Evolutionary conservation across 1,140 invertebrate genomes (phyloP).

Genomic region (Scaptomyza montana): DNA sequence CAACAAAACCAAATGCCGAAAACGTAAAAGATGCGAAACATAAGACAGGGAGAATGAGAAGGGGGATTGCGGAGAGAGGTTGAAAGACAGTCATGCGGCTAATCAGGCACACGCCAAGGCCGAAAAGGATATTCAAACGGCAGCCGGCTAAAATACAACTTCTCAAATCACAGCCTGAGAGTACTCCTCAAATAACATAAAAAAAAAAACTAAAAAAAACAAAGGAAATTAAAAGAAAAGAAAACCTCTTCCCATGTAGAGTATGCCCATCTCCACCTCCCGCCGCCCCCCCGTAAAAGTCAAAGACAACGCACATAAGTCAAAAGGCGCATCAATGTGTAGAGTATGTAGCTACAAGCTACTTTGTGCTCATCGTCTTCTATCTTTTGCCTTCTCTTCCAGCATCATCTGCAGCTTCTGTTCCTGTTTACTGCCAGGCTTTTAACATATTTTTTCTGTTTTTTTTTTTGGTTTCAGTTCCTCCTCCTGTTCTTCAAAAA

Average conservation of each 20-base stretch:
- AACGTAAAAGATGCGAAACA: conserved; percentile 29
- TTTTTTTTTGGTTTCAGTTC: conserved; percentile 37
- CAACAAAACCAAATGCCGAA: conserved; percentile 13
- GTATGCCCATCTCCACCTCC: too few relatives aligned
- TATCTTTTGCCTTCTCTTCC: neutral
- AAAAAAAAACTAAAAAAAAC: neutral
- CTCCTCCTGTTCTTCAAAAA: conserved; percentile 11
- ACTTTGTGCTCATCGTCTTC: neutral
- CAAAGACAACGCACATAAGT: conserved; percentile 34
- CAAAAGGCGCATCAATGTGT: conserved; percentile 63
- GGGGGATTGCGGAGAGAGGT: neutral
- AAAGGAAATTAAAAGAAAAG: neutral
- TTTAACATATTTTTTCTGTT: conserved; percentile 62
- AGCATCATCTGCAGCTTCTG: conserved; percentile 14
- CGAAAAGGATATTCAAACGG: conserved; percentile 12
- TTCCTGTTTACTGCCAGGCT: conserved; percentile 36
- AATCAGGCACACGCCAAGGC: conserved; percentile 44
- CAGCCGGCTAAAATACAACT: neutral
- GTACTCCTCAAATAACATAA: neutral
- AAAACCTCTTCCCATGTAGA: neutral
- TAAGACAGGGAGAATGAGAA: conserved; percentile 8
- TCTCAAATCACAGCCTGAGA: conserved; percentile 6
- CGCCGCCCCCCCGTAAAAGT: conserved; percentile 5
- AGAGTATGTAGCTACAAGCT: neutral
- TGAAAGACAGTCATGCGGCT: conserved; percentile 17